Evolutionary conservation across 1,140 invertebrate species (phyloP).

Genomic region (Apolygus lucorum): DNA sequence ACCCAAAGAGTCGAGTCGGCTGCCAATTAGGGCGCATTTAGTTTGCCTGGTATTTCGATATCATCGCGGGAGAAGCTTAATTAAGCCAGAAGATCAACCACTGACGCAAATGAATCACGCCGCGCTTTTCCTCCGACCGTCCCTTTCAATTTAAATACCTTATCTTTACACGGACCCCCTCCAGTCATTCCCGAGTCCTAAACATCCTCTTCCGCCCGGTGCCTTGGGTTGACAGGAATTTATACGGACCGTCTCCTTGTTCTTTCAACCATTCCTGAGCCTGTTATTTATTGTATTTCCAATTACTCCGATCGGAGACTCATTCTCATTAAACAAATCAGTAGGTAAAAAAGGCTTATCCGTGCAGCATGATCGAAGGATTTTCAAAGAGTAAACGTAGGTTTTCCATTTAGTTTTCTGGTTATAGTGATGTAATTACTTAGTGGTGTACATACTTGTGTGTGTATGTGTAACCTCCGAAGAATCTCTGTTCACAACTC

Average conservation of each 20-base stretch:
- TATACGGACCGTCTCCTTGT: conserved; percentile 11
- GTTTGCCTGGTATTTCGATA: conserved; percentile 16
- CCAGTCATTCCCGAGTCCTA: too few relatives aligned
- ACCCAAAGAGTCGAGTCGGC: background rate
- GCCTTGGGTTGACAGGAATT: conserved; percentile 13
- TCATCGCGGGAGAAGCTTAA: conserved; percentile 20
- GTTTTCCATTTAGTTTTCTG: too few relatives aligned
- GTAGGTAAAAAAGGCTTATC: too few relatives aligned
- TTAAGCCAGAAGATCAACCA: conserved; percentile 19
- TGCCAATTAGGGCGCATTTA: conserved; percentile 22
- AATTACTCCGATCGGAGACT: conserved; percentile 11
- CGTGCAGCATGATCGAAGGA: too few relatives aligned
- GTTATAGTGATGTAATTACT: too few relatives aligned
- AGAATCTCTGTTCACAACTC: too few relatives aligned
- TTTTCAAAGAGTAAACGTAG: too few relatives aligned
- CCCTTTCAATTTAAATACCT: conserved; percentile 23
- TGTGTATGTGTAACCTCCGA: too few relatives aligned
- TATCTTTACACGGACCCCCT: too few relatives aligned
- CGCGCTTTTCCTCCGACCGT: conserved; percentile 16
- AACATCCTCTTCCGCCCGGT: too few relatives aligned
- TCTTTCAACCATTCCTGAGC: background rate
- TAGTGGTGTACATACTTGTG: too few relatives aligned
- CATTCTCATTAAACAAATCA: too few relatives aligned
- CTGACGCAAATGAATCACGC: conserved; percentile 22
- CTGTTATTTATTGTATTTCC: conserved; percentile 18